Conservation (phyloP, 2,888 invertebrate species). For the Exocentrus adspersus region DNA sequence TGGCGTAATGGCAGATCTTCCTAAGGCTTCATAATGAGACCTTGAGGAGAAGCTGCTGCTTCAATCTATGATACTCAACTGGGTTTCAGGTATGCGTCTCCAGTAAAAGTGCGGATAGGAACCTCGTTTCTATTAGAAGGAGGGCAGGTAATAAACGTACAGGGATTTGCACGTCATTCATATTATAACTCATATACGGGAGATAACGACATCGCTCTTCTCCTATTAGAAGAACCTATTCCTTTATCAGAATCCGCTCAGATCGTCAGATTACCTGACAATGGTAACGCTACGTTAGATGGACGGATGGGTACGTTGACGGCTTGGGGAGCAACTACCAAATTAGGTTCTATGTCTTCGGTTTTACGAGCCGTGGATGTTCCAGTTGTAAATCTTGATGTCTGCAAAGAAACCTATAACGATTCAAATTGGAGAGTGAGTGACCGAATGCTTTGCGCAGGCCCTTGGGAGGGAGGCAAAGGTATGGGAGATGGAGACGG, state of each 20-base stretch:
- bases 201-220: background rate
- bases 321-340: background rate
- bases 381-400: background rate
- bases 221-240: background rate
- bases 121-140: conserved; percentile 4
- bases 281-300: background rate
- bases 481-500: background rate
- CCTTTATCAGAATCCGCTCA: background rate
- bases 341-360: background rate
- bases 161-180: background rate
- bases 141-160: conserved; percentile 21
- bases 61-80: background rate
- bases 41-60: too few species aligned
- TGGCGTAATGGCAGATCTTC: too few species aligned
- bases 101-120: background rate
- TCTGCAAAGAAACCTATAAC: background rate
- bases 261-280: background rate
- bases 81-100: background rate
- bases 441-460: background rate
- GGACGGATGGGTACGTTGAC: background rate
- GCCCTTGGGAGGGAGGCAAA: background rate
- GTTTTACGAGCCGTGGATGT: background rate
- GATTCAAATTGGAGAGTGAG: background rate
- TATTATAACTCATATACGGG: background rate
- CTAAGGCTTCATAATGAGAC: too few species aligned